A percentile compares a stretch with the other conserved stretches of the same genome.
These are phyloP conservation scores for Trilocha varians DNA, from an alignment of 2,888 invertebrate genomes.

Conservation along the genomic window DNA sequence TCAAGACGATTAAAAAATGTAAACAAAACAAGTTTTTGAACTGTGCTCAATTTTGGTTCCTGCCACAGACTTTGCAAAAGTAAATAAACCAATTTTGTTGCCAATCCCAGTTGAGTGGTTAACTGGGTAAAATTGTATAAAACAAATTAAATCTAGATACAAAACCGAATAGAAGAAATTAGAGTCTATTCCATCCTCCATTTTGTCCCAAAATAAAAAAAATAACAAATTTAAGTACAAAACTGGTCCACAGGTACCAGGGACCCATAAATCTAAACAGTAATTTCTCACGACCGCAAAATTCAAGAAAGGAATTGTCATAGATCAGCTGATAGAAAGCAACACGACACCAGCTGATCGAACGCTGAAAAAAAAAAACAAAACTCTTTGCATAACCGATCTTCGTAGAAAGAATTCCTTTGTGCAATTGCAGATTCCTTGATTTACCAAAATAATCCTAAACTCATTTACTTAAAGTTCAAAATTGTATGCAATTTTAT, in stretches of 20 bases:
- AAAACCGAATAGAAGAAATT: too few relatives aligned
- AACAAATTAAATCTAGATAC: too few relatives aligned
- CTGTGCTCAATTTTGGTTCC: too few relatives aligned
- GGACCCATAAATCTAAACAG: not conserved
- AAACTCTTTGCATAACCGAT: conserved; percentile 20
- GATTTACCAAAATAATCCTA: not conserved
- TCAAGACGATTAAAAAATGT: too few relatives aligned
- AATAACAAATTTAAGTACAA: too few relatives aligned
- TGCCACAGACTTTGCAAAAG: too few relatives aligned
- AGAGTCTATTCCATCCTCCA: too few relatives aligned
- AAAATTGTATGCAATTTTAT: too few relatives aligned
- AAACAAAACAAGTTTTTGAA: too few relatives aligned
- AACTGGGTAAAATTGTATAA: not conserved
- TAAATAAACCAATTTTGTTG: too few relatives aligned
- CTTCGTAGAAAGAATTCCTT: conserved; percentile 8
- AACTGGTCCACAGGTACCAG: not conserved
- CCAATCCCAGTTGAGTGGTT: too few relatives aligned
- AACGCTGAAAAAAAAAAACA: conserved; percentile 2
- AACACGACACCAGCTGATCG: conserved; percentile 2
- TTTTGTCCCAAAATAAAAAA: too few relatives aligned
- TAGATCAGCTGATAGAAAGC: conserved; percentile 17
- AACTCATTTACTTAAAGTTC: not conserved
- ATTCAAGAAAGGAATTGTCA: conserved; percentile 8
- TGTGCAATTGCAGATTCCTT: conserved; percentile 3
- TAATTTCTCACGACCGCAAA: conserved; percentile 3